phyloP scores from a whole-genome alignment of 64 coral and sea anemone species.

The Pachyseris speciosa region DNA sequence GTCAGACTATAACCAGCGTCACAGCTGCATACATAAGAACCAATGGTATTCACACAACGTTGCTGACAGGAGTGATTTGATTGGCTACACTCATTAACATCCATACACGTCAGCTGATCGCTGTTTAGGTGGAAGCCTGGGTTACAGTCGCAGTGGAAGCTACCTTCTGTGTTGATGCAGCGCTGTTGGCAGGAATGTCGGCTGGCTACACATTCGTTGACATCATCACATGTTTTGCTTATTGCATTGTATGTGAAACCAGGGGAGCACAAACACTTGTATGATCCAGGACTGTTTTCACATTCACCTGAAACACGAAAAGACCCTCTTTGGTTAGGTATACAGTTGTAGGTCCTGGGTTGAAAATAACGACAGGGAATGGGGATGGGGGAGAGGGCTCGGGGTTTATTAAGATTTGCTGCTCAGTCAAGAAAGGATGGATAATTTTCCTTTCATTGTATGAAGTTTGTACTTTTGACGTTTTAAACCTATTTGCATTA shows the following conservation, averaged over 20 bases:
- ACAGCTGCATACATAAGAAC: slow-evolving; percentile 79
- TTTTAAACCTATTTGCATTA: too few species aligned
- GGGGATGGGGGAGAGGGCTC: too few species aligned
- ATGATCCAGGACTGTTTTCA: slow-evolving; percentile 77
- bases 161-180: slow-evolving; percentile 71
- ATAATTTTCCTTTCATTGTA: too few species aligned
- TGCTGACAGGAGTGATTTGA: slow-evolving; percentile 73
- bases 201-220: slow-evolving; percentile 64
- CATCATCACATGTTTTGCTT: slow-evolving; percentile 69
- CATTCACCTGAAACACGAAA: slow-evolving; percentile 60
- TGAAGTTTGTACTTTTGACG: too few species aligned
- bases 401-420: too few species aligned
- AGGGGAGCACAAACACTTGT: slow-evolving; percentile 51
- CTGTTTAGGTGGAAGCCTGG: slow-evolving; percentile 61
- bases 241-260: slow-evolving; percentile 64
- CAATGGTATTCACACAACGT: slow-evolving; percentile 68
- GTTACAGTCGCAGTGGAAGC: slow-evolving; percentile 69
- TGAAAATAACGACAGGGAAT: too few species aligned
- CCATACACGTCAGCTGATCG: slow-evolving; percentile 62
- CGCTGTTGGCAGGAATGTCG: slow-evolving; percentile 60
- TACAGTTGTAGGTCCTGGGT: too few species aligned
- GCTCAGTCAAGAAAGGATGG: too few species aligned
- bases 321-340: background rate
- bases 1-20: slow-evolving; percentile 42
- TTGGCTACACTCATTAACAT: slow-evolving; percentile 81